Conservation (phyloP, 92 coral and sea anemone genomes). For the Porites rus region DNA sequence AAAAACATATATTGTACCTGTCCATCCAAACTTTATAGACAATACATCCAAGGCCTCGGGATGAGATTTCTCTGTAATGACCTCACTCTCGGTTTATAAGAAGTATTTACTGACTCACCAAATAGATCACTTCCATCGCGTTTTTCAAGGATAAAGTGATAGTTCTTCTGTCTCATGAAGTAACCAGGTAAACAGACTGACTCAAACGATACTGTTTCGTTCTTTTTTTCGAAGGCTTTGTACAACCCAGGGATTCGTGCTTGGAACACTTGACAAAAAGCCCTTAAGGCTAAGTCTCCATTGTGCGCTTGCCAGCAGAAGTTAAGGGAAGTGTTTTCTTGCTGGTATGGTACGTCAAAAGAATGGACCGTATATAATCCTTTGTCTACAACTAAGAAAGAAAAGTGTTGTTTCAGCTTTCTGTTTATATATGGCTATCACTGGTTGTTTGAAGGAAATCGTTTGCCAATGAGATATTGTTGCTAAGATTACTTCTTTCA, state of each 20-base stretch:
- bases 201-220: slow-evolving; percentile 70
- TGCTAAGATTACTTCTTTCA: no score
- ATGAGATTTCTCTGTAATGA: no score
- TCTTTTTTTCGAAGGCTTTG: neutral
- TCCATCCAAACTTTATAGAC: no score
- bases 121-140: slow-evolving; percentile 55
- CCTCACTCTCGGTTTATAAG: no score
- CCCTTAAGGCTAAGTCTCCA: neutral
- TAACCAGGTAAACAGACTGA: slow-evolving; percentile 82
- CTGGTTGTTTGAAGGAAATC: no score
- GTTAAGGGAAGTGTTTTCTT: slow-evolving; percentile 23
- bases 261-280: slow-evolving; percentile 24
- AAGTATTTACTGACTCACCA: slow-evolving; percentile 9
- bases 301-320: slow-evolving; percentile 15
- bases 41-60: no score
- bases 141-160: slow-evolving; percentile 66
- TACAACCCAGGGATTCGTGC: slow-evolving; percentile 21
- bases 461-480: no score
- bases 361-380: slow-evolving; percentile 30
- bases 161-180: slow-evolving; percentile 85
- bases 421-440: no score
- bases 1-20: neutral
- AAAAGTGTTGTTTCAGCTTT: neutral
- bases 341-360: neutral
- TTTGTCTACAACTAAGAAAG: slow-evolving; percentile 9